These are phyloP conservation scores for Tiliqua scincoides DNA, from an alignment of 2,113 vertebrate species.

Conservation along the genomic window DNA sequence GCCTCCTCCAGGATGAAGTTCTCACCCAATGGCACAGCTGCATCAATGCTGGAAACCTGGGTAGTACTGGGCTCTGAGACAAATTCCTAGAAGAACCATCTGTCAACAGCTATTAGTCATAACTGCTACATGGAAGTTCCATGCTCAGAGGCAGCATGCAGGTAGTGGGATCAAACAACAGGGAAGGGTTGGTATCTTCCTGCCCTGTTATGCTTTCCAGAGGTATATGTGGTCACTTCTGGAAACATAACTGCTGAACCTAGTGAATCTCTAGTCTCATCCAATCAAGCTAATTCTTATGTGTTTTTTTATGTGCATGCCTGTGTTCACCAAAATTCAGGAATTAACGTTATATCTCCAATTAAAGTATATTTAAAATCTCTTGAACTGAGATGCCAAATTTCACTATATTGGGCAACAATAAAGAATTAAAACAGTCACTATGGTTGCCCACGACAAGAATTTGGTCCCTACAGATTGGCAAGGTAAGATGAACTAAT, in stretches of 20 bases:
- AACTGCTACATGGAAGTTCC: not conserved
- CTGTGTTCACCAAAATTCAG: not conserved
- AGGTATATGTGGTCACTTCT: too few relatives aligned
- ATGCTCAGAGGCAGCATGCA: not conserved
- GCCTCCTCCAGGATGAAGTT: too few relatives aligned
- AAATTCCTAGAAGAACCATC: not conserved
- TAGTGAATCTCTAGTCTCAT: not conserved
- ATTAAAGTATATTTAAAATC: conserved; percentile 9
- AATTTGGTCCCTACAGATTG: conserved; percentile 50
- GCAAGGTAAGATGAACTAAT: conserved; percentile 61
- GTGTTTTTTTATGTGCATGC: too few relatives aligned
- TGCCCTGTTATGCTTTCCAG: not conserved
- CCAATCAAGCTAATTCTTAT: not conserved
- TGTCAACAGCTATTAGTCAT: not conserved
- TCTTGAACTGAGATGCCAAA: conserved; percentile 42
- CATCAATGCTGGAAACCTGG: too few relatives aligned
- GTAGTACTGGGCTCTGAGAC: not conserved
- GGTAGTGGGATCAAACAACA: not conserved
- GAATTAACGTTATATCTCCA: not conserved
- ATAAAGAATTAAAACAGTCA: conserved; percentile 37
- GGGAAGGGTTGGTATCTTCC: too few relatives aligned
- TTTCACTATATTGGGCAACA: conserved; percentile 33
- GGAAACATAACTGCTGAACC: not conserved
- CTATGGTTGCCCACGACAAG: conserved; percentile 51
- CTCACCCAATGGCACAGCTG: too few relatives aligned